Percentiles rank a stretch among this genome's conserved stretches.
phyloP scores from a whole-genome alignment of 2,113 vertebrate species.

The Pholis gunnellus region DNA sequence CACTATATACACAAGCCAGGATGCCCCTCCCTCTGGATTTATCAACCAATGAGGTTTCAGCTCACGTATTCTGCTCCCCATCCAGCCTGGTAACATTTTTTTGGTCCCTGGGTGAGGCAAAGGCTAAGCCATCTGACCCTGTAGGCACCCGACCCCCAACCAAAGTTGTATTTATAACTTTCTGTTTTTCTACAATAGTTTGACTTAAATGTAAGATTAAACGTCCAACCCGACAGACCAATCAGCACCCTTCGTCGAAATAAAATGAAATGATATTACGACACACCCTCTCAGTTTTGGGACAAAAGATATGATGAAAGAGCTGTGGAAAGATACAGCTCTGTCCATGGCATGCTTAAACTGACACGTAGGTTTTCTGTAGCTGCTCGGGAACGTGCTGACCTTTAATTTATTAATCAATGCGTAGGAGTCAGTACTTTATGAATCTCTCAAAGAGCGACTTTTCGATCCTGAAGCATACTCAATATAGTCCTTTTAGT shows the following conservation, averaged over 20 bases:
- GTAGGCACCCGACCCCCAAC: background rate
- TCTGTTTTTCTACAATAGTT: background rate
- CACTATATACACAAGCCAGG: constrained; percentile 52
- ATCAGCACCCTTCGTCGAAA: background rate
- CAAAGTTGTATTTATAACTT: background rate
- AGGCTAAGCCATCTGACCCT: background rate
- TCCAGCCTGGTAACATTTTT: constrained; percentile 86
- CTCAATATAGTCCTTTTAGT: background rate
- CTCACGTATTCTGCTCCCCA: constrained; percentile 88
- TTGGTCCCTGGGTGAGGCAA: constrained; percentile 30
- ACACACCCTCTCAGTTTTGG: background rate
- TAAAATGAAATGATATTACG: background rate
- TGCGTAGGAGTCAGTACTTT: background rate
- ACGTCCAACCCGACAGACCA: background rate
- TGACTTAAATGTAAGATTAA: background rate
- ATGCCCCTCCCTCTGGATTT: constrained; percentile 45
- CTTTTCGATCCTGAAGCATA: background rate
- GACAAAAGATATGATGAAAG: constrained; percentile 20
- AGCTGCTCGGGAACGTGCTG: background rate
- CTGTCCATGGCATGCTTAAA: background rate
- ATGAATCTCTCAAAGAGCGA: background rate
- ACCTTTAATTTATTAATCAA: background rate
- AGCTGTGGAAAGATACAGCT: background rate
- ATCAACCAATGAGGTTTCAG: constrained; percentile 83
- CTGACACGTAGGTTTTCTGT: constrained; percentile 34